Evolutionary conservation across 1,140 invertebrate species (phyloP), one percentile per base, ranked within the genome.

Genomic region (Macrostomum lignano): DNA sequence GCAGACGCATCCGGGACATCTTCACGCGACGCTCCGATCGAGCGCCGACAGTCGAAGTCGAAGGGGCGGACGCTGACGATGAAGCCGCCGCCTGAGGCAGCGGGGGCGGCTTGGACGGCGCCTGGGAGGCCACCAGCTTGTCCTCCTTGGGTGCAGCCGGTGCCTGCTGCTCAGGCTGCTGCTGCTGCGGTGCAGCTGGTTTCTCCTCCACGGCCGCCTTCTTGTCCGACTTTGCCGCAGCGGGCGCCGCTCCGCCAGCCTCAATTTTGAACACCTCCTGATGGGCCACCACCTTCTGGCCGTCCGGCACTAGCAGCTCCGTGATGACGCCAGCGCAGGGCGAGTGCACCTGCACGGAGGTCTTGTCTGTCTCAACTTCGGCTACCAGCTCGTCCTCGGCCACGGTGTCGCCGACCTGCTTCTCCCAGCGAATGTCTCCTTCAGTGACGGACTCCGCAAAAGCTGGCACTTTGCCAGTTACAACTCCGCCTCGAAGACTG

Each of bases 351-450:
- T 76, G 73, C 38, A 91, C 70, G 6, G 81, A 74, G 3, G 81
- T 71, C 61, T 98, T 98, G 57, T 98, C 91, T 20, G 91, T 98
- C 67, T 98, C 88, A 42, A 98, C 84, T 65, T 96, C 84, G 48
- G 74, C 72, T 11, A 98, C 69, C 0, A 88, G 70, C 47, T 94
- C 86, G 65, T 96, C 91, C 43, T 71, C 74, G 23, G 66, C 66
- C 0, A 98, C 79, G 35, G 67, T 63, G 49, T 98, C 86, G 0
- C 88, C 88, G 31, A 77, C 69, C 49, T 61, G 67, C 67, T 45
- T 73, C 39, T 68, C 63, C 69, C 67, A 78, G 61, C 74, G 78
- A n/a, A 96, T 72, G 61, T 98, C 88, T 43, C 91, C 91, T 62
- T 96, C 91, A 29, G 76, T 74, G 21, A 98, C 72, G 37, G 86